These are phyloP conservation scores for Ips typographus DNA, from an alignment of 1,140 invertebrate genomes.

Conservation along the genomic window DNA sequence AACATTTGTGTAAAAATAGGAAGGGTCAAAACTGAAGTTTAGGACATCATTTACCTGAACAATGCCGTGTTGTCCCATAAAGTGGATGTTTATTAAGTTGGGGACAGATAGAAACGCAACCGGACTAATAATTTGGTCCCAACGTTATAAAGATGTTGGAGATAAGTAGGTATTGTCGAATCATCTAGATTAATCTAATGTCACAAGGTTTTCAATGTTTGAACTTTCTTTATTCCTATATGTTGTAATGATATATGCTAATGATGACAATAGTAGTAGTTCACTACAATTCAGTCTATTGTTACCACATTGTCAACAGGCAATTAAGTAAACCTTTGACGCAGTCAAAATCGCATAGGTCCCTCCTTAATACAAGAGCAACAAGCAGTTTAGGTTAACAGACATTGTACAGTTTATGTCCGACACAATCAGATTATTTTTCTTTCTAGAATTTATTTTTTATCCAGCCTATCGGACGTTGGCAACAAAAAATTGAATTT, in stretches of 20 bases:
- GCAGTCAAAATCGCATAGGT: neutral
- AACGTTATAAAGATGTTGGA: too few species aligned
- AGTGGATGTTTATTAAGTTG: conserved; percentile 36
- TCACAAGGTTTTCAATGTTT: too few species aligned
- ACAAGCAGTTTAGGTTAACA: too few species aligned
- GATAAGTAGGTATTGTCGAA: too few species aligned
- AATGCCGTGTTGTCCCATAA: conserved; percentile 34
- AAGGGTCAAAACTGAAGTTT: conserved; percentile 32
- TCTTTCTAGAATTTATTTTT: too few species aligned
- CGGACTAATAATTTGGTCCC: conserved; percentile 5
- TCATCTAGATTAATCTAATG: too few species aligned
- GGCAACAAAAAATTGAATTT: conserved; percentile 24
- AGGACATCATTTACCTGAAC: conserved; percentile 36
- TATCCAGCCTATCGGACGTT: conserved; percentile 13
- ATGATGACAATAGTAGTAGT: too few species aligned
- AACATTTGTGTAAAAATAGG: neutral
- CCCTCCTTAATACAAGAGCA: too few species aligned
- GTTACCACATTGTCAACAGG: conserved; percentile 17
- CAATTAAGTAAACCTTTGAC: conserved; percentile 29
- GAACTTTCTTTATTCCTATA: too few species aligned
- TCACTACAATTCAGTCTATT: neutral
- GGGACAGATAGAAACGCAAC: conserved; percentile 9
- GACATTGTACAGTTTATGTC: too few species aligned
- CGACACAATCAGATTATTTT: too few species aligned
- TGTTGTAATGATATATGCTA: too few species aligned